Conservation (phyloP, 30 jellyfish, hydroid and myxozoan genomes). For the Chironex yamaguchii region DNA sequence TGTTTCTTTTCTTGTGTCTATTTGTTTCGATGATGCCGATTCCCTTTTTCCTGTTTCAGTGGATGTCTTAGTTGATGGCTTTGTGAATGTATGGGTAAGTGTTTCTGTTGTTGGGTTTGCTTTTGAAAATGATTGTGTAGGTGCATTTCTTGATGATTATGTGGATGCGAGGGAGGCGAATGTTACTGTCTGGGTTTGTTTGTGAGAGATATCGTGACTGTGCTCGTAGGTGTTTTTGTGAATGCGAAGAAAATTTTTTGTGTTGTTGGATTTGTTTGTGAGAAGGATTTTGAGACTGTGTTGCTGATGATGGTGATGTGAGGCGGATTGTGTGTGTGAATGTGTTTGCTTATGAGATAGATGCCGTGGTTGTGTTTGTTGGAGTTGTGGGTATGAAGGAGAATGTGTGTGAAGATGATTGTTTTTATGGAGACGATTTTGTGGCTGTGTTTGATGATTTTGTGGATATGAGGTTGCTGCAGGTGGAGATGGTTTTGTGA, state of each 20-base stretch:
- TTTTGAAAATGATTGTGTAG: background rate
- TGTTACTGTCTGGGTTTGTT: no score
- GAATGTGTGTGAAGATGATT: no score
- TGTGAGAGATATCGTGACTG: conserved; percentile 25
- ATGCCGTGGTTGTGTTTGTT: background rate
- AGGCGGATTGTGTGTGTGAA: no score
- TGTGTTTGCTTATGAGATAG: background rate
- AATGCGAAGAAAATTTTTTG: background rate
- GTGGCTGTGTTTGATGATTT: no score
- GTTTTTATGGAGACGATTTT: no score
- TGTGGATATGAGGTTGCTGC: conserved; percentile 26
- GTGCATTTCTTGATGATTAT: conserved; percentile 3
- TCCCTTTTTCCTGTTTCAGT: background rate
- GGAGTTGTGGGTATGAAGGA: no score
- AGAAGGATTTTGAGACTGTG: conserved; percentile 33
- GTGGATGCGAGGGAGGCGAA: conserved; percentile 34
- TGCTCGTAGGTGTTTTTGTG: conserved; percentile 2
- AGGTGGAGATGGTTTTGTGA: conserved; percentile 26
- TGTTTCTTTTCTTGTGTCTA: no score
- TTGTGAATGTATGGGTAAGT: conserved; percentile 9
- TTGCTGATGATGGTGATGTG: no score
- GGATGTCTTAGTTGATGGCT: background rate
- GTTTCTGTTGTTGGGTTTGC: background rate
- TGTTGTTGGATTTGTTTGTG: conserved; percentile 7
- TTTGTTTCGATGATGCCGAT: background rate